Conservation (phyloP, 2,113 vertebrate genomes). For the Ochotona curzoniae region DNA sequence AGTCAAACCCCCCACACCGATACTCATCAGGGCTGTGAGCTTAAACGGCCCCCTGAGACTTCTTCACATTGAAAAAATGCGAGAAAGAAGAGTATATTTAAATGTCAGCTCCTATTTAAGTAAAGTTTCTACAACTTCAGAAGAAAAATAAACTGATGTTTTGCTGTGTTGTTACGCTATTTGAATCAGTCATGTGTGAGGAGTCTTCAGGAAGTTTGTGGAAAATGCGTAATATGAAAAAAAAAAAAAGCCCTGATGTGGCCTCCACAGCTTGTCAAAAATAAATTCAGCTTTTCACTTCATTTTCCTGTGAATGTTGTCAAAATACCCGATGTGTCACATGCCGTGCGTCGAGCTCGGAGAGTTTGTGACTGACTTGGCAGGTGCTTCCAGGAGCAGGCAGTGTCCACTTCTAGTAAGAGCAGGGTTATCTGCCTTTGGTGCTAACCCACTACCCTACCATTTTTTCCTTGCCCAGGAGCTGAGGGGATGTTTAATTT, state of each 20-base stretch:
- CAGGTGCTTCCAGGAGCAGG: neutral
- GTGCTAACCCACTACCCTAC: neutral
- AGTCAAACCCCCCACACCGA: neutral
- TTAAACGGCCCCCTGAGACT: neutral
- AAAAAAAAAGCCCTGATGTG: no score
- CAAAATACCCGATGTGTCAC: no score
- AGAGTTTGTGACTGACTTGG: no score
- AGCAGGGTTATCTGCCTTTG: neutral
- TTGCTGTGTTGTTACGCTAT: neutral
- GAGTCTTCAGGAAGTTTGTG: neutral
- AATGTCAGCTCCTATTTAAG: neutral
- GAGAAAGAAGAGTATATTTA: neutral
- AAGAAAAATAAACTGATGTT: neutral
- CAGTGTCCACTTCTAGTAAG: neutral
- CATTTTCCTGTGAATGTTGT: no score
- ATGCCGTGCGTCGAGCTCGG: neutral
- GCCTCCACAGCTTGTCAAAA: no score
- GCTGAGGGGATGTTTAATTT: neutral
- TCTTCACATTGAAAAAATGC: constrained; percentile 17
- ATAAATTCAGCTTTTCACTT: no score
- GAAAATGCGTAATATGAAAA: no score
- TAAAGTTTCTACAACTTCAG: neutral
- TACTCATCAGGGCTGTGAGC: neutral
- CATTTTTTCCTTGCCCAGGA: neutral
- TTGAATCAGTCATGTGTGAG: neutral